These are phyloP conservation scores for Tribolium castaneum DNA, from an alignment of 1,140 invertebrate genomes.

Conservation along the genomic window DNA sequence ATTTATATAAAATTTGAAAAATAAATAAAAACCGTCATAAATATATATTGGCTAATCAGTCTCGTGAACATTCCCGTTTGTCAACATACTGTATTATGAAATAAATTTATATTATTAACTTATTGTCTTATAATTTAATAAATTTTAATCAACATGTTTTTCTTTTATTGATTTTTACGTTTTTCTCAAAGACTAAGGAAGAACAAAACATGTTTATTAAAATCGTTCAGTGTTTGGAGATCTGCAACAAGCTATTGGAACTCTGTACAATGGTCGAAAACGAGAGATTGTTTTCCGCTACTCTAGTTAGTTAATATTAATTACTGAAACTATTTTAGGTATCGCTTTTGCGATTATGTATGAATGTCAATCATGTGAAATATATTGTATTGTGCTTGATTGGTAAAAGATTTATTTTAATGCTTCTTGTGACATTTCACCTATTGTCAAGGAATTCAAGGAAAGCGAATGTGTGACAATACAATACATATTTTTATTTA, in stretches of 20 bases:
- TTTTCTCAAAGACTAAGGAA: conserved; percentile 3
- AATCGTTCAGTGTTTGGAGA: conserved; percentile 24
- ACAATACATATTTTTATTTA: conserved; percentile 41
- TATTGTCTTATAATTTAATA: conserved; percentile 58
- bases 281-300: conserved; percentile 27
- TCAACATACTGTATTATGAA: conserved; percentile 61
- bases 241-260: conserved; percentile 37
- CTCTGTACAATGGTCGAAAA: conserved; percentile 30
- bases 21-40: conserved; percentile 16
- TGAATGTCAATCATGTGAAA: conserved; percentile 46
- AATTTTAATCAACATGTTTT: conserved; percentile 49
- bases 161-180: background rate
- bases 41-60: conserved; percentile 37
- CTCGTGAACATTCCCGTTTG: conserved; percentile 62
- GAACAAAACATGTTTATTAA: conserved; percentile 45
- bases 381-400: conserved; percentile 47
- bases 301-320: conserved; percentile 33
- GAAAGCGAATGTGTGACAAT: conserved; percentile 29
- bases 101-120: conserved; percentile 63
- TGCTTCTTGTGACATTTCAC: conserved; percentile 36
- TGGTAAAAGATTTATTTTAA: conserved; percentile 43
- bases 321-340: conserved; percentile 40
- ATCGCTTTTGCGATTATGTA: conserved; percentile 48
- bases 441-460: conserved; percentile 19
- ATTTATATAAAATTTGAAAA: conserved; percentile 7